Evolutionary conservation across 2,888 invertebrate species (phyloP).

Genomic region (Linnaemya tessellans): DNA sequence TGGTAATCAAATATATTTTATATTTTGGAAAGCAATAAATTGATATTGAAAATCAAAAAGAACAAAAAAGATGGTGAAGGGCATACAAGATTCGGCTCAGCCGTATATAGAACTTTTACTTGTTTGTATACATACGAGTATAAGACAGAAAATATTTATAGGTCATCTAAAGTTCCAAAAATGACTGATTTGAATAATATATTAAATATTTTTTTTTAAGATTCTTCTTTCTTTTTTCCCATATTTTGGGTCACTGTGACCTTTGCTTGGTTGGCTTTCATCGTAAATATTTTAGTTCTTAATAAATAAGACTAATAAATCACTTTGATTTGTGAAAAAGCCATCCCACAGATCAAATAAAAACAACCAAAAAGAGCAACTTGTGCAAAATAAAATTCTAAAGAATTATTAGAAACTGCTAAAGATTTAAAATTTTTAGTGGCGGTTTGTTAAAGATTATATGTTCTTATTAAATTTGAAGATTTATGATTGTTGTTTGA

Average conservation of each 20-base stretch:
- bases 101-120: too few species aligned
- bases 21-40: too few species aligned
- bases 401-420: conserved; percentile 12
- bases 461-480: conserved; percentile 23
- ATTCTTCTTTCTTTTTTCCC: background rate
- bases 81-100: too few species aligned
- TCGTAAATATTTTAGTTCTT: conserved; percentile 50
- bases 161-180: background rate
- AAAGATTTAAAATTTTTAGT: conserved; percentile 7
- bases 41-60: too few species aligned
- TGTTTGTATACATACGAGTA: too few species aligned
- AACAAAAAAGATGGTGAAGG: too few species aligned
- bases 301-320: conserved; percentile 72
- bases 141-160: background rate
- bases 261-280: conserved; percentile 59
- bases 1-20: too few species aligned
- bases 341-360: conserved; percentile 10
- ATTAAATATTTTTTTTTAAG: background rate
- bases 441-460: background rate
- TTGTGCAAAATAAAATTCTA: conserved; percentile 34
- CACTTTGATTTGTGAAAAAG: conserved; percentile 69
- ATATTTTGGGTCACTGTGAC: conserved; percentile 72
- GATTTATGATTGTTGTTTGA: conserved; percentile 57
- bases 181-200: background rate
- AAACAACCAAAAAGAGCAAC: conserved; percentile 16